Percentiles rank a stretch among this genome's conserved stretches.
These are phyloP conservation scores for Tylochromis polylepis DNA, from an alignment of 2,113 vertebrate species.

Conservation along the genomic window DNA sequence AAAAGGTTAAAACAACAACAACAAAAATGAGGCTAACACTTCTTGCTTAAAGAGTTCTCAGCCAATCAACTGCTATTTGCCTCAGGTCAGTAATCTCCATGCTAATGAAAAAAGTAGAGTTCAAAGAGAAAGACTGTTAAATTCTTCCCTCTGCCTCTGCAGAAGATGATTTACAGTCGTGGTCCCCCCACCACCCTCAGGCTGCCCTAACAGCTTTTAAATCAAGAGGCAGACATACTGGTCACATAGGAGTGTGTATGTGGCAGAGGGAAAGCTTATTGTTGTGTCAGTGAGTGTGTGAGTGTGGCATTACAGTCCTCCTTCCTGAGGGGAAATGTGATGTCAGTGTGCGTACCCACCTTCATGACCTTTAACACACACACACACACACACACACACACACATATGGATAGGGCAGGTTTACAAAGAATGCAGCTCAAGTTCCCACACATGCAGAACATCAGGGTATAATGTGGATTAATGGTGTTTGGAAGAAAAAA, in stretches of 20 bases:
- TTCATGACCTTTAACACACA: not conserved
- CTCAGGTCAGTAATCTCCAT: not conserved
- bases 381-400: not conserved
- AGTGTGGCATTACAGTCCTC: not conserved
- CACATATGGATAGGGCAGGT: not conserved
- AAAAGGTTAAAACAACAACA: not conserved
- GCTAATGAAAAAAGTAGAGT: conserved; percentile 41
- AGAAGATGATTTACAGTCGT: conserved; percentile 51
- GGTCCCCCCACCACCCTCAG: not conserved
- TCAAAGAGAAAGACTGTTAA: conserved; percentile 58
- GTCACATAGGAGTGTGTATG: not conserved
- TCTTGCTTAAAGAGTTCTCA: not conserved
- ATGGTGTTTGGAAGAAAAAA: rapidly evolving
- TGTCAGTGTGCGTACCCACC: not conserved
- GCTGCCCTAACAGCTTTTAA: conserved; percentile 18
- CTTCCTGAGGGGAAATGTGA: not conserved
- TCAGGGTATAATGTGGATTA: not conserved
- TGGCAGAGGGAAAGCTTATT: not conserved
- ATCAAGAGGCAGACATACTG: not conserved
- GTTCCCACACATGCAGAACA: conserved; percentile 31
- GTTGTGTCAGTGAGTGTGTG: not conserved
- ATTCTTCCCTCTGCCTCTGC: conserved; percentile 17
- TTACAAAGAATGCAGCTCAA: conserved; percentile 12
- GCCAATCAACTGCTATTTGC: not conserved
- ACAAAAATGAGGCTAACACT: not conserved